Percentiles rank a stretch among this genome's conserved stretches.
phyloP scores from a whole-genome alignment of 2,888 invertebrate genomes.

The Macrostomum cliftonense region DNA sequence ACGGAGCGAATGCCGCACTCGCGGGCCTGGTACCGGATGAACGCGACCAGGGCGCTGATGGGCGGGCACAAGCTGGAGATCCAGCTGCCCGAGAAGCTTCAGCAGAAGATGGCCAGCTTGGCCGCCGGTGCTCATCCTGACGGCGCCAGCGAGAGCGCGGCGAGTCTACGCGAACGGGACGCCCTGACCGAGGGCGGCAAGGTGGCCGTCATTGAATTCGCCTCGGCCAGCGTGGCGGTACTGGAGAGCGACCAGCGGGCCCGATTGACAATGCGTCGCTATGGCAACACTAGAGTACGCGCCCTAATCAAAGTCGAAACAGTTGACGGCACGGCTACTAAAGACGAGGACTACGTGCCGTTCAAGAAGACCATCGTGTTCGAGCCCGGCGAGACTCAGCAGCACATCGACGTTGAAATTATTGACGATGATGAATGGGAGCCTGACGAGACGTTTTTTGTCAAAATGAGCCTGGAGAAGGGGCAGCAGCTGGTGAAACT shows the following conservation, averaged over 20 bases:
- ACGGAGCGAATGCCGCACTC: conserved; percentile 41
- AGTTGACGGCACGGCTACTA: conserved; percentile 41
- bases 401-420: conserved; percentile 44
- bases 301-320: conserved; percentile 34
- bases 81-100: conserved; percentile 37
- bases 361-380: conserved; percentile 40
- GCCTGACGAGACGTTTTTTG: conserved; percentile 46
- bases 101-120: conserved; percentile 21
- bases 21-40: conserved; percentile 46
- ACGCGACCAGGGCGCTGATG: conserved; percentile 41
- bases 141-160: not conserved
- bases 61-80: conserved; percentile 40
- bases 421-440: conserved; percentile 45
- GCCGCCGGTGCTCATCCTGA: conserved; percentile 23
- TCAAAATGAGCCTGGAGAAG: conserved; percentile 37
- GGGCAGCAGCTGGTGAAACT: conserved; percentile 34
- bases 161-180: not conserved
- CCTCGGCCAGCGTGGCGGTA: conserved; percentile 42
- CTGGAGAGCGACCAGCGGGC: conserved; percentile 41
- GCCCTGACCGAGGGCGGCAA: not conserved
- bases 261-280: conserved; percentile 40
- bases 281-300: conserved; percentile 29
- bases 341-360: conserved; percentile 40
- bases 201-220: conserved; percentile 42
- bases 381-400: conserved; percentile 44